These are phyloP conservation scores for Drosophila bunnanda DNA, from an alignment of 2,888 invertebrate genomes.

Conservation along the genomic window DNA sequence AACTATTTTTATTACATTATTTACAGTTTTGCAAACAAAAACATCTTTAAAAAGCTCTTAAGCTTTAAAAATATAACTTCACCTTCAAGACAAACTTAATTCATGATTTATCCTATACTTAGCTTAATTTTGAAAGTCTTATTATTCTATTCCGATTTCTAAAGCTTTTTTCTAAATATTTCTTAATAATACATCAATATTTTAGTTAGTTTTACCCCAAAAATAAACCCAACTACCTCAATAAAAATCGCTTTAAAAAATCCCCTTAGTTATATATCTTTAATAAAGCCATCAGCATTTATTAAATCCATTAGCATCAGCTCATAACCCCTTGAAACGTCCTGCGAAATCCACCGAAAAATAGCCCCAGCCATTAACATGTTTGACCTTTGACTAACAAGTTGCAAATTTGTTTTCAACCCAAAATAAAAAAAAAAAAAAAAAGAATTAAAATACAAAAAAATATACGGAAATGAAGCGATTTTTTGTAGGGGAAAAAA, in stretches of 20 bases:
- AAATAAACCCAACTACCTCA: no score
- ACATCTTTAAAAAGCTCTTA: not conserved
- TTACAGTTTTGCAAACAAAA: not conserved
- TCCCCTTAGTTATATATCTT: constrained; percentile 4
- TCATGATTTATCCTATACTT: not conserved
- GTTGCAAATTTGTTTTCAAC: constrained; percentile 69
- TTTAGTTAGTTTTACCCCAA: no score
- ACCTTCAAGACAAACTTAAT: not conserved
- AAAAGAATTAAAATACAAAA: not conserved
- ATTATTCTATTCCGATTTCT: not conserved
- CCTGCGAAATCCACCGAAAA: constrained; percentile 16
- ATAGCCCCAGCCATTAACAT: constrained; percentile 28
- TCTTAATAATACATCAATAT: not conserved
- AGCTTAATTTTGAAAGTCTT: not conserved
- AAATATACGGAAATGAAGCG: constrained; percentile 14
- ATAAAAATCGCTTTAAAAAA: not conserved
- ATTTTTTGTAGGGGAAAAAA: constrained; percentile 29
- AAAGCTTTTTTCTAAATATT: not conserved
- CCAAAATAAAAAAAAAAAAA: not conserved
- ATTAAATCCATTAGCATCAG: constrained; percentile 42
- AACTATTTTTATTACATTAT: not conserved
- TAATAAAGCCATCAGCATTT: constrained; percentile 45
- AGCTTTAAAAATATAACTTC: not conserved
- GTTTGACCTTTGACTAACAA: constrained; percentile 71
- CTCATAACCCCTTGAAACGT: constrained; percentile 20